These are phyloP conservation scores for Pseudeuparius sepicola DNA, from an alignment of 2,888 invertebrate genomes.

Conservation along the genomic window DNA sequence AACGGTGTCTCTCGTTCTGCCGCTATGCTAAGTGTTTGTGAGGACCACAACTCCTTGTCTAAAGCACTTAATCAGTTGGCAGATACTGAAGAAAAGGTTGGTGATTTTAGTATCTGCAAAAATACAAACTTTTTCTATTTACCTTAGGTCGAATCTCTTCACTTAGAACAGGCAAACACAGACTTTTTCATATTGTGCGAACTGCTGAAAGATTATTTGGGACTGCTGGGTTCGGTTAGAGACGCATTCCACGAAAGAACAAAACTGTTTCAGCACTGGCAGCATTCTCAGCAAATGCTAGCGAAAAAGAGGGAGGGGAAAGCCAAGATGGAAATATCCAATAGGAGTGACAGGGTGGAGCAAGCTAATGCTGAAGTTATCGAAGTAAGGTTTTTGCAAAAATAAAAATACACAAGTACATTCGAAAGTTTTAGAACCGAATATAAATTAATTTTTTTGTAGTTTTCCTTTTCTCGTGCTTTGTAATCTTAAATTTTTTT, in stretches of 20 bases:
- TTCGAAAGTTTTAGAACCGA: no score
- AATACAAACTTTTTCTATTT: constrained; percentile 8
- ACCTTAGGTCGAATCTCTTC: constrained; percentile 67
- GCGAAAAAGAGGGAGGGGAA: constrained; percentile 91
- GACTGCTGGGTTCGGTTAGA: constrained; percentile 83
- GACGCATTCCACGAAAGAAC: constrained; percentile 66
- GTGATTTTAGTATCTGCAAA: not conserved
- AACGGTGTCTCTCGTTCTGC: constrained; percentile 79
- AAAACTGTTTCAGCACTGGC: constrained; percentile 92
- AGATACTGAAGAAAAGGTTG: constrained; percentile 73
- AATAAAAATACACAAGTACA: no score
- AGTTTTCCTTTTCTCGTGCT: no score
- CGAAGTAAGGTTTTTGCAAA: constrained; percentile 73
- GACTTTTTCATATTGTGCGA: constrained; percentile 93
- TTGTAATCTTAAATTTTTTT: no score
- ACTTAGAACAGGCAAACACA: constrained; percentile 86
- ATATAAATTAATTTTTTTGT: no score
- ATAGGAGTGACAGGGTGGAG: constrained; percentile 81
- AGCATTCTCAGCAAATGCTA: constrained; percentile 89
- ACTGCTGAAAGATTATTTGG: constrained; percentile 88
- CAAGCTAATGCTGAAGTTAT: constrained; percentile 84
- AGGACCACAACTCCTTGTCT: constrained; percentile 86
- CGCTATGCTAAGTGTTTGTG: constrained; percentile 84
- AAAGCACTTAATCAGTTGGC: constrained; percentile 83
- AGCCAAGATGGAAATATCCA: constrained; percentile 82